A percentile compares a stretch with the other conserved stretches of the same genome.
Conservation (phyloP, 2,113 vertebrate genomes). For the Sula dactylatra region DNA sequence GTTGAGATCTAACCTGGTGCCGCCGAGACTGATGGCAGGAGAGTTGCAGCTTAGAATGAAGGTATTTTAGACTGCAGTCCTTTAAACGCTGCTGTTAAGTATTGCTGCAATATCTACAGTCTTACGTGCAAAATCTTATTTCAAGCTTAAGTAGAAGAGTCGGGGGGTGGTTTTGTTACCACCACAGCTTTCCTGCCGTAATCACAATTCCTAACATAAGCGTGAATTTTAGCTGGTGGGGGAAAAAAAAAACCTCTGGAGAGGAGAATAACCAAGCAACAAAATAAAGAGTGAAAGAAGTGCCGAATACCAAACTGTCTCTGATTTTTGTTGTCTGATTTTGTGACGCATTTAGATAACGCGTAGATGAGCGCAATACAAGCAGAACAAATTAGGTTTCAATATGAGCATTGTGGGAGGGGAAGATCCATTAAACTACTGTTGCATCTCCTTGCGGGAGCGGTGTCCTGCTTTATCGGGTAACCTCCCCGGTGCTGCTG, state of each 20-base stretch:
- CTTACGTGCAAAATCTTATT: neutral
- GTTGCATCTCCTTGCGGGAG: neutral
- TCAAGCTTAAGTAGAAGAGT: neutral
- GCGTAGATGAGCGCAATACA: neutral
- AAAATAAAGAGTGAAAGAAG: neutral
- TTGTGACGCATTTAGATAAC: neutral
- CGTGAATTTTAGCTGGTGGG: neutral
- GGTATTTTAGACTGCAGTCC: neutral
- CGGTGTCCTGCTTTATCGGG: neutral
- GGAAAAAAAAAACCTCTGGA: neutral
- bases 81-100: too few species aligned
- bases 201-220: neutral
- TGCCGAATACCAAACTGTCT: neutral
- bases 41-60: neutral
- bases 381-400: neutral
- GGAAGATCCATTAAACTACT: neutral
- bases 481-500: neutral
- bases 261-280: neutral
- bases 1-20: neutral
- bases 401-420: rapidly evolving
- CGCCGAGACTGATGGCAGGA: neutral
- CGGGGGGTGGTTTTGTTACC: neutral
- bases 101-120: neutral
- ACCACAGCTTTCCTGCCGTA: neutral
- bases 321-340: neutral